Evolutionary conservation across 2,797 vertebrate genomes (phyloP).

Genomic region (Labroides dimidiatus): DNA sequence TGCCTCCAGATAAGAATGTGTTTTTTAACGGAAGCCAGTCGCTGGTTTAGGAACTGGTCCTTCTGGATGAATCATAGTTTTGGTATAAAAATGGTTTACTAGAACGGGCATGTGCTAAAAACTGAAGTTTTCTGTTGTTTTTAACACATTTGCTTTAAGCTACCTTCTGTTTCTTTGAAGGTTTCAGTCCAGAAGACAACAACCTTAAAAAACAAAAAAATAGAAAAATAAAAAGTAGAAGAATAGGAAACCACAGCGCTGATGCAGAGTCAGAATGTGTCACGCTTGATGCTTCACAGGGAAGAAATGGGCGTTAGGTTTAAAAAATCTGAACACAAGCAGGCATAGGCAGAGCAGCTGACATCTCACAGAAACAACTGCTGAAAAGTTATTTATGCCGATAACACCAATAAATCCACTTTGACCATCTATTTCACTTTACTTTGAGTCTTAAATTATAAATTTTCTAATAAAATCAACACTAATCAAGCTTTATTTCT

Average conservation of each 20-base stretch:
- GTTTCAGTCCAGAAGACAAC: background rate
- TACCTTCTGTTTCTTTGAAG: slow-evolving; percentile 3
- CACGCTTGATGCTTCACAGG: background rate
- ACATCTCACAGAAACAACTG: background rate
- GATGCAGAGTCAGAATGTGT: background rate
- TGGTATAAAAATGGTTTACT: background rate
- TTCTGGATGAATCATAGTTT: background rate
- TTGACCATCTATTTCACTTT: background rate
- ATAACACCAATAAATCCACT: background rate
- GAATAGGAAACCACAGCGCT: slow-evolving; percentile 2
- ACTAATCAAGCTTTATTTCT: no score
- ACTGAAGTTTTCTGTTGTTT: background rate
- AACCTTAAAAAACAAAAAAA: background rate
- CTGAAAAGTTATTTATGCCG: no score
- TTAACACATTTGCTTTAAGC: slow-evolving; percentile 1
- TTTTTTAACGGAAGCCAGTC: slow-evolving; percentile 53
- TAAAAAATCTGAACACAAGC: slow-evolving; percentile 4
- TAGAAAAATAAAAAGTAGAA: slow-evolving; percentile 2
- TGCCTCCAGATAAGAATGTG: slow-evolving; percentile 65
- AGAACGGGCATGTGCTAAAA: slow-evolving; percentile 5
- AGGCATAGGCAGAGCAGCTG: background rate
- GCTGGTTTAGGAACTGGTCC: slow-evolving; percentile 10
- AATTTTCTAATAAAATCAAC: no score
- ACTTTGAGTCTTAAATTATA: no score
- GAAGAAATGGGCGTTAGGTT: background rate